phyloP scores from a whole-genome alignment of 2,113 vertebrate genomes.

The Centropristis striata region DNA sequence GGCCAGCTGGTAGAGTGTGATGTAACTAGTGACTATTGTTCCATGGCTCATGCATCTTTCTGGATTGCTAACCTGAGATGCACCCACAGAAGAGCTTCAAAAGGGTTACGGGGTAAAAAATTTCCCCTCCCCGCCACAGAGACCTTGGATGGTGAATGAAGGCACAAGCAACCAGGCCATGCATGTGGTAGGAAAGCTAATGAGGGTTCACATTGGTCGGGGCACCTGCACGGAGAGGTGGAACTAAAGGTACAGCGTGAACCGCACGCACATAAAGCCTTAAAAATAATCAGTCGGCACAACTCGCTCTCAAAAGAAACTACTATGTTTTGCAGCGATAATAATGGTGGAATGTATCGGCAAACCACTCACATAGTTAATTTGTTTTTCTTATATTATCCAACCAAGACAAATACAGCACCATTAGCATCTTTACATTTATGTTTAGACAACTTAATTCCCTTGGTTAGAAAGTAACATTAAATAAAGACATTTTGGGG shows the following conservation, averaged over 20 bases:
- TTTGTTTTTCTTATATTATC: not conserved
- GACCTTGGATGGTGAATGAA: not conserved
- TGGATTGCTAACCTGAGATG: slow-evolving; percentile 31
- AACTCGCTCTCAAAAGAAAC: not conserved
- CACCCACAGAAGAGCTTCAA: slow-evolving; percentile 14
- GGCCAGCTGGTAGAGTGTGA: slow-evolving; percentile 65
- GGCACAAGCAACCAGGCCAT: not conserved
- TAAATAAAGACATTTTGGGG: not conserved
- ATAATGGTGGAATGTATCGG: not conserved
- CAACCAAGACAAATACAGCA: not conserved
- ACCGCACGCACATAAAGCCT: not conserved
- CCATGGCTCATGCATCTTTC: slow-evolving; percentile 36
- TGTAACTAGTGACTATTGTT: slow-evolving; percentile 71
- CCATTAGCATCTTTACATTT: not conserved
- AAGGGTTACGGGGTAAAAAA: not conserved
- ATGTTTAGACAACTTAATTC: not conserved
- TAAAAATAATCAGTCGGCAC: not conserved
- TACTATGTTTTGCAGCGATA: not conserved
- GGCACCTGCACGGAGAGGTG: not conserved
- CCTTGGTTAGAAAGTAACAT: not conserved
- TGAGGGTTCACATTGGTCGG: slow-evolving; percentile 7
- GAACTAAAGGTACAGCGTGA: not conserved
- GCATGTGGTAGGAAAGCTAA: slow-evolving; percentile 1
- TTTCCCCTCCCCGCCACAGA: not conserved
- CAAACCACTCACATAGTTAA: not conserved